phyloP scores from a whole-genome alignment of 2,797 vertebrate genomes.

The Acanthornis magna region DNA sequence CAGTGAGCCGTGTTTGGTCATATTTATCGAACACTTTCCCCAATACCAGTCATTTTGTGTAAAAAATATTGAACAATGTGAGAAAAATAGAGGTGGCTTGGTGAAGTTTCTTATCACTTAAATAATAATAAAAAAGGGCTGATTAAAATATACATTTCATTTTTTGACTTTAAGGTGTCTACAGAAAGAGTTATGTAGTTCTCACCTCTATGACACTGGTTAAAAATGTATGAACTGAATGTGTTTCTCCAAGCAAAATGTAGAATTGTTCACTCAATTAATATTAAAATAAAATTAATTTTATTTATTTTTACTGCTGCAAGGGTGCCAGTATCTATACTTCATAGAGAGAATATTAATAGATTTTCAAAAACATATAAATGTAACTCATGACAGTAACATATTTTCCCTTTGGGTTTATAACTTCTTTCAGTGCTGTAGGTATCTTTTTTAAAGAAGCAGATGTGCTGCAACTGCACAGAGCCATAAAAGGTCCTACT shows the following conservation, averaged over 20 bases:
- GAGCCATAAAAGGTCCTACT: neutral
- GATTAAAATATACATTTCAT: neutral
- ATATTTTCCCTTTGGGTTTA: conserved; percentile 4
- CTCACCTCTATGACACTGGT: neutral
- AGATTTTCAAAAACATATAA: neutral
- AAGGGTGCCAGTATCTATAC: neutral
- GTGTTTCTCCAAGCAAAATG: neutral
- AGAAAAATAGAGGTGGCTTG: neutral
- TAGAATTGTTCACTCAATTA: neutral
- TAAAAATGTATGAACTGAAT: neutral
- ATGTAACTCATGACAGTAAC: neutral
- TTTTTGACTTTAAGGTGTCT: neutral
- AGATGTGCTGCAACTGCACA: neutral
- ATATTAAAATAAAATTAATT: neutral
- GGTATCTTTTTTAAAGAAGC: neutral
- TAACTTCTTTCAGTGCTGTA: neutral
- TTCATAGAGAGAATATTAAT: neutral
- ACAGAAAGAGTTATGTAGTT: neutral
- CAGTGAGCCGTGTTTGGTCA: neutral
- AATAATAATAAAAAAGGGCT: neutral
- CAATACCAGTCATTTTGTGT: neutral
- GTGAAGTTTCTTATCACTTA: neutral
- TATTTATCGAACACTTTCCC: neutral
- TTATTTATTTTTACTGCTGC: neutral
- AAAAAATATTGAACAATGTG: neutral